phyloP scores from a whole-genome alignment of 1,140 invertebrate species.

The Drosophila paulistorum region DNA sequence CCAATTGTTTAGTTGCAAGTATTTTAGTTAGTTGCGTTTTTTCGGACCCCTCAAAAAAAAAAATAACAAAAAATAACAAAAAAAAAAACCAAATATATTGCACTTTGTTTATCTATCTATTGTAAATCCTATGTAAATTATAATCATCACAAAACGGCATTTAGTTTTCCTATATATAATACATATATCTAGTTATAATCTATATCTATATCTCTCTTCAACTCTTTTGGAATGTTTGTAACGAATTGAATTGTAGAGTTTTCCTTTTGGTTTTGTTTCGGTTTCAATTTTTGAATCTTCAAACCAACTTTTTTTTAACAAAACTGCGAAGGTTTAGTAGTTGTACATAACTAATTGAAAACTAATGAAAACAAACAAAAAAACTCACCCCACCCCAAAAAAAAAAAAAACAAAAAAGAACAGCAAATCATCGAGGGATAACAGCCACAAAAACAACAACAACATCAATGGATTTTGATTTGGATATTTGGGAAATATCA shows the following conservation, averaged over 20 bases:
- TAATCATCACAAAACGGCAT: slow-evolving; percentile 42
- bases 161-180: slow-evolving; percentile 42
- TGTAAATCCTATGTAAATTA: slow-evolving; percentile 21
- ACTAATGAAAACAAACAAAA: slow-evolving; percentile 22
- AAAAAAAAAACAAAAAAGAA: slow-evolving; percentile 25
- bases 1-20: slow-evolving; percentile 66
- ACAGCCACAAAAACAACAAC: background rate
- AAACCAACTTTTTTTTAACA: slow-evolving; percentile 46
- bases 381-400: slow-evolving; percentile 14
- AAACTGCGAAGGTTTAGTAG: slow-evolving; percentile 81
- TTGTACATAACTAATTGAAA: slow-evolving; percentile 36
- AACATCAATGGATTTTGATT: background rate
- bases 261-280: slow-evolving; percentile 44
- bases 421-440: slow-evolving; percentile 53
- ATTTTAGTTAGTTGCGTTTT: slow-evolving; percentile 56
- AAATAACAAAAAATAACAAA: too few species aligned
- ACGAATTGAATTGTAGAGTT: slow-evolving; percentile 55
- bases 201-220: slow-evolving; percentile 43
- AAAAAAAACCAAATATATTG: slow-evolving; percentile 28
- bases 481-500: slow-evolving; percentile 11
- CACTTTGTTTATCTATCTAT: slow-evolving; percentile 61
- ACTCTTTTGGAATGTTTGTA: slow-evolving; percentile 77
- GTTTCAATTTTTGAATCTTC: slow-evolving; percentile 7
- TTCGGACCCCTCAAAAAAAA: too few species aligned
- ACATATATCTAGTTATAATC: slow-evolving; percentile 23